These are phyloP conservation scores for Caretta caretta DNA, from an alignment of 2,113 vertebrate genomes.

Conservation along the genomic window DNA sequence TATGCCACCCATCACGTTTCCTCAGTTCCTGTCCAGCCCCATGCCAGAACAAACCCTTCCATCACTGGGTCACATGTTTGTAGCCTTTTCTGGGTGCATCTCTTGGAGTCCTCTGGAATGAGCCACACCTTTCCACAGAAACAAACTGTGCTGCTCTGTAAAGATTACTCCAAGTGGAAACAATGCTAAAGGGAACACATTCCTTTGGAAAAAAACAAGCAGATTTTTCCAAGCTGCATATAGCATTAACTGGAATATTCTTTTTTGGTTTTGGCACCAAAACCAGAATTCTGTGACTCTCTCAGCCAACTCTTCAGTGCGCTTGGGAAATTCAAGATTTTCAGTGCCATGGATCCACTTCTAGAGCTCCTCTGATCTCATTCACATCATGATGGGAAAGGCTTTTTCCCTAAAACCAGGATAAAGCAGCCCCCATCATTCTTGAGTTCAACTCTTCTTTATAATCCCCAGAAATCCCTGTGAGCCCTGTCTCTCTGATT, in stretches of 20 bases:
- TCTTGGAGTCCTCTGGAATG: not conserved
- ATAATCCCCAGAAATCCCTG: not conserved
- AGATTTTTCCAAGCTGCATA: conserved; percentile 50
- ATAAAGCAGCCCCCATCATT: not conserved
- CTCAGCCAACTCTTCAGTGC: not conserved
- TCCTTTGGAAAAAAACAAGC: conserved; percentile 51
- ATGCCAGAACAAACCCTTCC: not conserved
- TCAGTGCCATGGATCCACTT: not conserved
- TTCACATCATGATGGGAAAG: not conserved
- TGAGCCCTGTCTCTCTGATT: not conserved
- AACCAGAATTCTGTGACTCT: conserved; percentile 13
- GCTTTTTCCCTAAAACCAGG: not conserved
- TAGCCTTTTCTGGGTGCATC: conserved; percentile 1
- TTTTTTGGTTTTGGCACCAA: conserved; percentile 36
- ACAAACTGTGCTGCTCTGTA: conserved; percentile 10
- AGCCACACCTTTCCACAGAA: not conserved
- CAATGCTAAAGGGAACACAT: conserved; percentile 20
- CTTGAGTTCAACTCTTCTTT: not conserved
- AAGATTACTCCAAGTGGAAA: conserved; percentile 18
- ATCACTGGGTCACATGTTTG: conserved; percentile 31
- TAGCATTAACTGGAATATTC: conserved; percentile 65
- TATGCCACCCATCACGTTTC: not conserved
- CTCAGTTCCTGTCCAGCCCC: not conserved
- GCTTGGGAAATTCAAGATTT: conserved; percentile 37
- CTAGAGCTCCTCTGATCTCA: not conserved